Conservation (phyloP, 2,113 vertebrate species). For the Eupsittula cactorum region DNA sequence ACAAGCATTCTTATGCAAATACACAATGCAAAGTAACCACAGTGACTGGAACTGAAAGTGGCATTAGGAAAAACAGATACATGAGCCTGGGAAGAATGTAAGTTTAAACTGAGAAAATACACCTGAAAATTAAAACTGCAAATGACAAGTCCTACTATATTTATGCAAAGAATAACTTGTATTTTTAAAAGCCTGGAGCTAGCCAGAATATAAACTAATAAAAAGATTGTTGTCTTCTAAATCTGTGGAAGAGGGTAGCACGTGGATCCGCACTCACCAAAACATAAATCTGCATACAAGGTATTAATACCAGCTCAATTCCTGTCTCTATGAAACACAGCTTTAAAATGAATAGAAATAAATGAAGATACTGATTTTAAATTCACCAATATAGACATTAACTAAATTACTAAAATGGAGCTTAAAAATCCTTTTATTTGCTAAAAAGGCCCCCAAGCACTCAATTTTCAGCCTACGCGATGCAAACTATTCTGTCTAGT, state of each 20-base stretch:
- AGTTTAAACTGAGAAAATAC: background rate
- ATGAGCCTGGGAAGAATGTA: background rate
- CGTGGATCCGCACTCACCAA: background rate
- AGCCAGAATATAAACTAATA: background rate
- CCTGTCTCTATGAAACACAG: background rate
- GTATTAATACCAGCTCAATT: background rate
- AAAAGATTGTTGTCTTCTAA: background rate
- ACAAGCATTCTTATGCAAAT: background rate
- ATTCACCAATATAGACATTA: background rate
- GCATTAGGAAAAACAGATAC: background rate
- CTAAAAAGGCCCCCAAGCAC: background rate
- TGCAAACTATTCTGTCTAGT: background rate
- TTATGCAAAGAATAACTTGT: background rate
- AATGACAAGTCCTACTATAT: background rate
- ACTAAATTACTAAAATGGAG: background rate
- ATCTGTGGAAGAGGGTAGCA: background rate
- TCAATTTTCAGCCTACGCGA: background rate
- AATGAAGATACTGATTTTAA: background rate
- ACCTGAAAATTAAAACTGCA: background rate
- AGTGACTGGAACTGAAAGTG: background rate
- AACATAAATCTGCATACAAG: background rate
- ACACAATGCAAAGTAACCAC: background rate
- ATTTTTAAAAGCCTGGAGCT: background rate
- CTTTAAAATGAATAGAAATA: background rate
- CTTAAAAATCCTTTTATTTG: background rate